These are phyloP conservation scores for Glandiceps talaboti DNA, from an alignment of 53 echinoderm and acorn worm species.

Conservation along the genomic window DNA sequence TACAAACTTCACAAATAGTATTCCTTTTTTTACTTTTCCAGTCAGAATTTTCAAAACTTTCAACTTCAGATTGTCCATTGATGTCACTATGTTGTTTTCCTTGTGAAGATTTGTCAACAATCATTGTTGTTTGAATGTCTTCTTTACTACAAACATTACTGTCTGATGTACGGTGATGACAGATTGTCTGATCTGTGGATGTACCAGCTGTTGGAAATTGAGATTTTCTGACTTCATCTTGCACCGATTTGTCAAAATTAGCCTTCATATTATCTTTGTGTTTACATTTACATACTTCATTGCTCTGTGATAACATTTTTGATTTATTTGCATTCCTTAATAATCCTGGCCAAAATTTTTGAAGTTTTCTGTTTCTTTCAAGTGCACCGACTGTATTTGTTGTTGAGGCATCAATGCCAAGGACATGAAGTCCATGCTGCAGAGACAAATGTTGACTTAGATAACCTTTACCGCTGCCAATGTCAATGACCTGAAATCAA, in stretches of 20 bases:
- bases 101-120: background rate
- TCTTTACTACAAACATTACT: background rate
- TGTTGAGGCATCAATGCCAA: constrained; percentile 73
- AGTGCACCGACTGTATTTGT: constrained; percentile 72
- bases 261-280: background rate
- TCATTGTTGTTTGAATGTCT: background rate
- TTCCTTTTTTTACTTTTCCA: background rate
- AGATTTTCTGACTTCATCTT: background rate
- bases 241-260: background rate
- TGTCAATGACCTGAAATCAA: constrained; percentile 61
- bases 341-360: constrained; percentile 29
- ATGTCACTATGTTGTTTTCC: background rate
- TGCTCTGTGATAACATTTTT: background rate
- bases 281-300: background rate
- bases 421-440: constrained; percentile 55
- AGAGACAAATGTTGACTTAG: constrained; percentile 64
- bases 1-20: no score
- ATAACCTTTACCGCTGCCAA: constrained; percentile 97
- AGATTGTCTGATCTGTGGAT: background rate
- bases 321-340: constrained; percentile 12
- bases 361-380: constrained; percentile 40
- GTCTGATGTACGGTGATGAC: background rate
- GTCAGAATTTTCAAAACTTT: background rate
- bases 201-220: background rate
- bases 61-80: background rate